Base-by-base conservation (phyloP, 2,888 invertebrate genomes). In the Crossocerus cetratus region DNA sequence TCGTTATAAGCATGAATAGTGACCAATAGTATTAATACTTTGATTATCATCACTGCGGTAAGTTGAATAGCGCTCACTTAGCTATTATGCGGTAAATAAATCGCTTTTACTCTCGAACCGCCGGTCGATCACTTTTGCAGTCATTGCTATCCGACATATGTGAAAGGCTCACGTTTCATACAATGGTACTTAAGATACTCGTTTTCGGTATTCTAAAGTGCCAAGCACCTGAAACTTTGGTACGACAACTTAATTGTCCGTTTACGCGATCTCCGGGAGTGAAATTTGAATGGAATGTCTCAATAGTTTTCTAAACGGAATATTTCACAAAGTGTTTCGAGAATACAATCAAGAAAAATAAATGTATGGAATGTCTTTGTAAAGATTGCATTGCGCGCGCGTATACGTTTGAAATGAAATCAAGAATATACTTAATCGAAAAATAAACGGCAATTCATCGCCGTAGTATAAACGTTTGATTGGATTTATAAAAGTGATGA, bases 21-120 rank as follows among this genome's bases (percentile, higher is more conserved):
- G 65, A 72, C 54, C 65, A 71, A 80, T 72, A 69, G 69, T 69
- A 66, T 68, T 81, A 81, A 80, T 81, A 81, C 82, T 81, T 80
- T 80, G 80, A 81, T 82, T 81, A 80, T 77, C 75, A 81, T 82
- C 75, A 77, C 72, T 75, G 73, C 57, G 44, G 72, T 65, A 75
- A 64, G 53, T 71, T 74, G 60, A 80, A 68, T 20, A 67, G 65
- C 45, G 18, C n/a, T 56, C 49, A 49, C 56, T 77, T 66, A 65
- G 49, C 21, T 20, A 67, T 43, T 32, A 20, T 20, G 45, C 49
- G 54, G 55, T 44, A 49, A 58, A 43, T 66, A 18, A 43, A 66
- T 67, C 53, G 54, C 55, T 69, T n/a, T n/a, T 69, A 64, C 60
- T 73, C 71, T 65, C 74, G 69, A 74, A 61, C 60, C 44, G 23